A percentile compares a stretch with the other conserved stretches of the same genome.
Evolutionary conservation across 2,888 invertebrate species (phyloP).

Genomic region (Abrostola triplasia): DNA sequence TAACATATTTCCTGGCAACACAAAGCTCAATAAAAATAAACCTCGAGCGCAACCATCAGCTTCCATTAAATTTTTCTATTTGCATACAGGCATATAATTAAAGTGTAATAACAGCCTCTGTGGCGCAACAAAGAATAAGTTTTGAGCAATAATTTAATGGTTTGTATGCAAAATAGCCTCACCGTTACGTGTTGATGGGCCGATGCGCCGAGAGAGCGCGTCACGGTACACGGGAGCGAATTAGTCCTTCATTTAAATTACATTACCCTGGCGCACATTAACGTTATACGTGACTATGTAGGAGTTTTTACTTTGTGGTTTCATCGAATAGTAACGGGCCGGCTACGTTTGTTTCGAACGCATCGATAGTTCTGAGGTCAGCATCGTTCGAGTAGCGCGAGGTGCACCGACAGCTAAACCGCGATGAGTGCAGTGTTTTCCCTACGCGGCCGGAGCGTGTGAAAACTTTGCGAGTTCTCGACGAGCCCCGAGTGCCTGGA

Average conservation of each 20-base stretch:
- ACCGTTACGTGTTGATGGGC: constrained; percentile 87
- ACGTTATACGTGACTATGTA: constrained; percentile 74
- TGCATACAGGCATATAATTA: constrained; percentile 87
- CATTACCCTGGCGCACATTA: constrained; percentile 79
- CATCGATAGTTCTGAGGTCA: constrained; percentile 72
- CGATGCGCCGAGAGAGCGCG: constrained; percentile 82
- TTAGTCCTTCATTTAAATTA: constrained; percentile 87
- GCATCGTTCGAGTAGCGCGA: constrained; percentile 64
- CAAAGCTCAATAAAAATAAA: constrained; percentile 80
- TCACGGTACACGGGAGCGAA: constrained; percentile 85
- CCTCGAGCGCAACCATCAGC: constrained; percentile 76
- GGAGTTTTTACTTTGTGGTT: constrained; percentile 71
- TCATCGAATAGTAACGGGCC: constrained; percentile 67
- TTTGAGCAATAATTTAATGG: constrained; percentile 88
- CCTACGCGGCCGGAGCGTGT: constrained; percentile 76
- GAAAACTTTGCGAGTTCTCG: constrained; percentile 79
- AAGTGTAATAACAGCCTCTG: constrained; percentile 86
- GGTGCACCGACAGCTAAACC: constrained; percentile 50
- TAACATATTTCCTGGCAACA: constrained; percentile 63
- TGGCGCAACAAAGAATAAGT: constrained; percentile 87
- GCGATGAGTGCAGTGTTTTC: constrained; percentile 66
- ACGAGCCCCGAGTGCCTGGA: constrained; percentile 71
- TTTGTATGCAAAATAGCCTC: constrained; percentile 87
- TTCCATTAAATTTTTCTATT: constrained; percentile 85
- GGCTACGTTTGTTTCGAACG: constrained; percentile 65